A percentile compares a stretch with the other conserved stretches of the same genome.
phyloP scores from a whole-genome alignment of 2,113 vertebrate species.

The Lonchura striata region DNA sequence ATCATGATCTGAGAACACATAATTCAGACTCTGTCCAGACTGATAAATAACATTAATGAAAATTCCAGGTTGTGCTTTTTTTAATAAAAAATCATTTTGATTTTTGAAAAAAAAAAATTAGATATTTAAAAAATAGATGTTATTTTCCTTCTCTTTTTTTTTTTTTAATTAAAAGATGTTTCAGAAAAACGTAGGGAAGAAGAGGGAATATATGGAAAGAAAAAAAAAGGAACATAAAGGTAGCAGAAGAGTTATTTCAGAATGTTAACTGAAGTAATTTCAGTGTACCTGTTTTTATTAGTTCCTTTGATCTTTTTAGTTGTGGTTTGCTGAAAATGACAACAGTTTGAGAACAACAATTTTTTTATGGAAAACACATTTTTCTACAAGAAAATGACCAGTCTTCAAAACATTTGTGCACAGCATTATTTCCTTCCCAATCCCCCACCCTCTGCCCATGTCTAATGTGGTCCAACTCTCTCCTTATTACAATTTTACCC shows the following conservation, averaged over 20 bases:
- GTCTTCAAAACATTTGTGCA: not conserved
- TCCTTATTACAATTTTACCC: not conserved
- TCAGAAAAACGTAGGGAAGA: not conserved
- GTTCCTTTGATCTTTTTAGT: not conserved
- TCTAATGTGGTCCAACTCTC: fast-evolving
- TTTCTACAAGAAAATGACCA: not conserved
- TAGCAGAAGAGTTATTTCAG: not conserved
- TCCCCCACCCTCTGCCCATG: no score
- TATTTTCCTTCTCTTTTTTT: not conserved
- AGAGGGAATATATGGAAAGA: not conserved
- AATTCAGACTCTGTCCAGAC: not conserved
- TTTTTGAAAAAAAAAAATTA: not conserved
- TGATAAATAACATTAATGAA: not conserved
- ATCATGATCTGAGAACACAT: not conserved
- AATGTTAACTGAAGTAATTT: not conserved
- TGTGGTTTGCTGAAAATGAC: not conserved
- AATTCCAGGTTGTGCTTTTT: fast-evolving
- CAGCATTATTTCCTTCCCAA: not conserved
- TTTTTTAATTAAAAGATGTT: not conserved
- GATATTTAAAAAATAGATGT: not conserved
- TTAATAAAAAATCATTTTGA: not conserved
- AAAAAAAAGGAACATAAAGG: not conserved
- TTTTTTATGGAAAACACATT: not conserved
- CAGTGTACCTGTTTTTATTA: not conserved
- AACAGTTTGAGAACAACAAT: not conserved